These are phyloP conservation scores for Lithobates pipiens DNA, from an alignment of 2,797 vertebrate species.

Conservation along the genomic window DNA sequence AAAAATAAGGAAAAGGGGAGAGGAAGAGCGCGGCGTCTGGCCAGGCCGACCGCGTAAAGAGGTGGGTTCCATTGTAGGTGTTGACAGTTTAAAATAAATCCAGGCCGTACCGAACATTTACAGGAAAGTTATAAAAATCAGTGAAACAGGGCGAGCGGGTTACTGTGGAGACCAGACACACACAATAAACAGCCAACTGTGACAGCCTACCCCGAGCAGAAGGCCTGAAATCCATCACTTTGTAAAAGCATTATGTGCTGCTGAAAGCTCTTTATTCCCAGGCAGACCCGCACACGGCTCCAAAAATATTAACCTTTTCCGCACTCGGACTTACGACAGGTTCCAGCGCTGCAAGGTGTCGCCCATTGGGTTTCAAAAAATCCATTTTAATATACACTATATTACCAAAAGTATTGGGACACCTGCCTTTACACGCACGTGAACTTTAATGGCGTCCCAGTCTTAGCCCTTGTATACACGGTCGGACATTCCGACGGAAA, in stretches of 20 bases:
- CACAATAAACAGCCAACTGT: conserved; percentile 81
- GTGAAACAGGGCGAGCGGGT: conserved; percentile 81
- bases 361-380: no score
- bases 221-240: conserved; percentile 82
- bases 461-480: no score
- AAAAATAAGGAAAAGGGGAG: conserved; percentile 59
- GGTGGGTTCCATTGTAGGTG: conserved; percentile 83
- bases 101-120: conserved; percentile 82
- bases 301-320: no score
- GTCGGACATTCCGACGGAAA: no score
- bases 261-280: conserved; percentile 77
- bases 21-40: conserved; percentile 71
- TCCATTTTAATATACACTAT: no score
- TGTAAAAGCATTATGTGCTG: conserved; percentile 74
- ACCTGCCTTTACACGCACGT: no score
- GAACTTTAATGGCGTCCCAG: no score
- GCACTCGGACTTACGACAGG: no score
- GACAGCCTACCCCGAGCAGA: conserved; percentile 79
- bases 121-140: conserved; percentile 84
- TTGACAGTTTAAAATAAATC: conserved; percentile 87
- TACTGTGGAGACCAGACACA: conserved; percentile 86
- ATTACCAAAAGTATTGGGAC: no score
- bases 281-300: neutral
- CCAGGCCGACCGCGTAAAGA: conserved; percentile 79
- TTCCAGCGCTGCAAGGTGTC: no score